A percentile compares a stretch with the other conserved stretches of the same genome.
Conservation (phyloP, 1,140 invertebrate genomes). For the Pseudobourletiella spinata region DNA sequence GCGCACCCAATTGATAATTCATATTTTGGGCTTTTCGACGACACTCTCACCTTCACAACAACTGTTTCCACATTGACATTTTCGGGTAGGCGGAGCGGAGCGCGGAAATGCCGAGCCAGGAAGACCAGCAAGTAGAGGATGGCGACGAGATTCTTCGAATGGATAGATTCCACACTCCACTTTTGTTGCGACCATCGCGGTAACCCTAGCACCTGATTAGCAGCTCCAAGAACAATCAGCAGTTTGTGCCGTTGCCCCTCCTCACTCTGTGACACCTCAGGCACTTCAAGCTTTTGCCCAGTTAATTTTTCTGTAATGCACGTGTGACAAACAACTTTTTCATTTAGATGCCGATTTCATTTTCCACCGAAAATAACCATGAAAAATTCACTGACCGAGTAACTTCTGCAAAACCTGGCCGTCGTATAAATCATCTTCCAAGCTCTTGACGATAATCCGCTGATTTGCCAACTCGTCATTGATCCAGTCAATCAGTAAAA, state of each 20-base stretch:
- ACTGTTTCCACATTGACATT: constrained; percentile 85
- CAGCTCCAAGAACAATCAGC: constrained; percentile 71
- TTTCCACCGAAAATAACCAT: background rate
- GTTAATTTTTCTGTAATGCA: constrained; percentile 73
- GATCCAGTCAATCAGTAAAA: constrained; percentile 92
- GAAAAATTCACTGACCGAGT: constrained; percentile 51
- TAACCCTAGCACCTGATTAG: constrained; percentile 56
- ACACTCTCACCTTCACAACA: constrained; percentile 58
- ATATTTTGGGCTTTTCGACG: too few species aligned
- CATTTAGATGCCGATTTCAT: background rate
- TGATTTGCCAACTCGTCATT: constrained; percentile 96
- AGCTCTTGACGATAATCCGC: constrained; percentile 93
- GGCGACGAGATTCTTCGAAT: constrained; percentile 91
- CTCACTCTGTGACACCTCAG: constrained; percentile 97
- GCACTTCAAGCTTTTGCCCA: constrained; percentile 82
- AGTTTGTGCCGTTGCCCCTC: constrained; percentile 95
- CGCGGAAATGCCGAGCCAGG: constrained; percentile 84
- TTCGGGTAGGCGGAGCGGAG: constrained; percentile 89
- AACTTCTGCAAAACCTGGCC: constrained; percentile 96
- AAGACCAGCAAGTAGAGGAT: constrained; percentile 91
- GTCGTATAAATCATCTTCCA: constrained; percentile 97
- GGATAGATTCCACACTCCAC: constrained; percentile 93
- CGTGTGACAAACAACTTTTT: background rate
- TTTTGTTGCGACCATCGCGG: constrained; percentile 50
- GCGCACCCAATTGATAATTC: background rate